Evolutionary conservation across 2,888 invertebrate species (phyloP).

Genomic region (Machimus rusticus): DNA sequence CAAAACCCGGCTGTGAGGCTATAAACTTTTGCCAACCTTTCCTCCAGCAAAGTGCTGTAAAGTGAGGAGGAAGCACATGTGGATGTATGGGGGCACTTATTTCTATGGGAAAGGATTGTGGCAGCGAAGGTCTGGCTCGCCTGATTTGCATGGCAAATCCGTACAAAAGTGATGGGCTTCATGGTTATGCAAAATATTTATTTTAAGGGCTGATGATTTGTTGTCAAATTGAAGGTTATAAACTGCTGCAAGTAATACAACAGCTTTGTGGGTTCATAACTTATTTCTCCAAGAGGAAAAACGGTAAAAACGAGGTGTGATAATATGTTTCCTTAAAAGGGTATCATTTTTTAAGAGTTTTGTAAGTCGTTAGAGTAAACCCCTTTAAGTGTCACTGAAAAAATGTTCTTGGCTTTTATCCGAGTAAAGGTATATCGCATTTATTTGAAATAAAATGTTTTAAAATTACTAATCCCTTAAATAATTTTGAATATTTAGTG

Average conservation of each 20-base stretch:
- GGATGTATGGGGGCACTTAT: not conserved
- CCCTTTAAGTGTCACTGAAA: not conserved
- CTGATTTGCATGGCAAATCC: not conserved
- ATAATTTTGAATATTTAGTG: too few relatives aligned
- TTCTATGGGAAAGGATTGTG: not conserved
- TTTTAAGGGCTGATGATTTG: not conserved
- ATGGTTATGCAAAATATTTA: not conserved
- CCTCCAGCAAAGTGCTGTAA: not conserved
- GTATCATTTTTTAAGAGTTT: not conserved
- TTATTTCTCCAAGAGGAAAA: not conserved
- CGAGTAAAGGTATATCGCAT: too few relatives aligned
- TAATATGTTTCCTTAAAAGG: not conserved
- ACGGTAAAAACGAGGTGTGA: not conserved
- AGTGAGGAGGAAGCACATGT: not conserved
- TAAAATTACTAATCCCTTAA: too few relatives aligned
- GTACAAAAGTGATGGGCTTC: not conserved
- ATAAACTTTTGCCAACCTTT: not conserved
- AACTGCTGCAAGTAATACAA: not conserved
- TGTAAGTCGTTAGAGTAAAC: not conserved
- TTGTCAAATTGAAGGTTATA: not conserved
- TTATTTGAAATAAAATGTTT: too few relatives aligned
- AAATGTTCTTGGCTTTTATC: not conserved
- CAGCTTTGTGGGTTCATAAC: not conserved
- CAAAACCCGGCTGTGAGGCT: not conserved
- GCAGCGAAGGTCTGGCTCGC: not conserved